Evolutionary conservation across 2,888 invertebrate species (phyloP), one percentile per base, ranked within the genome.

Genomic region (Cataglyphis livida): DNA sequence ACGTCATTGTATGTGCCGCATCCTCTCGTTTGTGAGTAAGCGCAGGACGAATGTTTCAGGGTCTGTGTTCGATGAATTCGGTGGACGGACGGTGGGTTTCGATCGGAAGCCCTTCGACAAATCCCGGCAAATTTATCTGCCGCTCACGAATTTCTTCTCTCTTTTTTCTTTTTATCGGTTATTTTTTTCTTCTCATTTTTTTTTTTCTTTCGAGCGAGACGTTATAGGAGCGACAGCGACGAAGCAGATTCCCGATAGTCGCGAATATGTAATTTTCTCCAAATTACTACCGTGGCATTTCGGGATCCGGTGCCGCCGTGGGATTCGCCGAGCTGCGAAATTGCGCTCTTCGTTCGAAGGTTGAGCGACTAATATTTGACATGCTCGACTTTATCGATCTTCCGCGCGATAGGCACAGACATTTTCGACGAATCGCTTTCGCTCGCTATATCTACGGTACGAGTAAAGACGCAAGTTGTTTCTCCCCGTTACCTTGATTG

Each of bases 1-100:
- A 91, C 88, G 81, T 87, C 88, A 84, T 89, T 91, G 88, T 90
- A 89, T 90, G 88, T 91, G 86, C 85, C 88, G 90, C 90, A 90
- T 90, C 87, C 85, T 89, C 87, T 84, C 82, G 82, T 78, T 62
- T 76, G 84, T 64, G 84, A 83, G 76, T 64, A 85, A 83, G 76
- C 78, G 84, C 85, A 83, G 85, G 85, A 79, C 71, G 48, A 18
- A 18, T 25, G 28, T 44, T 18, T 21, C 10, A 25, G 48, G 51
- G 35, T 35, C 44, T 32, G 41, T 48, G 41, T 48, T 28, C 44
- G 28, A 48, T n/a, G 44, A n/a, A 12, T 44, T 44, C 44, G 44
- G 5, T 38, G 64, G 41, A 21, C 12, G 64, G 41, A 15, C 12
- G 35, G 35, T 18, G 57, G 32, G 6, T 12, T 44, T 15, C 68